These are phyloP conservation scores for Panurus biarmicus DNA, from an alignment of 2,113 vertebrate species.

Conservation along the genomic window DNA sequence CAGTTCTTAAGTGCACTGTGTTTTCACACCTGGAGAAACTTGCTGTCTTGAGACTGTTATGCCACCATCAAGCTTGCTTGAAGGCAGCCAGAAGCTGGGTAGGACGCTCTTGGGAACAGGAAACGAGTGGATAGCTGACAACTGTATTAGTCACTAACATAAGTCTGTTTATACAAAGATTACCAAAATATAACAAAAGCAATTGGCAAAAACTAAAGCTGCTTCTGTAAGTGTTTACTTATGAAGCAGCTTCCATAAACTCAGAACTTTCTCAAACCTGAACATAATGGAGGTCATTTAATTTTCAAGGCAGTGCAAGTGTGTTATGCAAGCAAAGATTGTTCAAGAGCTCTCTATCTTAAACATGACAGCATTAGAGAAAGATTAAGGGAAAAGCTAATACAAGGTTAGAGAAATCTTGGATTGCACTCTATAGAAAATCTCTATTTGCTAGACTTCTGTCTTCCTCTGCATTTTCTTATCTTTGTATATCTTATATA, in stretches of 20 bases:
- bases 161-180: neutral
- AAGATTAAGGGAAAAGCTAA: neutral
- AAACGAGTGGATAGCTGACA: accelerated
- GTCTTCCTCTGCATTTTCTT: neutral
- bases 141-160: neutral
- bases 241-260: neutral
- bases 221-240: neutral
- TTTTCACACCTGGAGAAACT: neutral
- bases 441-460: neutral
- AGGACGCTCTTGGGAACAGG: neutral
- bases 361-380: neutral
- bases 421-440: neutral
- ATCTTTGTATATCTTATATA: neutral
- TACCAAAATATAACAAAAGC: neutral
- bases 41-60: neutral
- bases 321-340: neutral
- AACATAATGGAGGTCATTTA: neutral
- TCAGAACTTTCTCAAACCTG: neutral
- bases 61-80: neutral
- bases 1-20: neutral
- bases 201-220: neutral
- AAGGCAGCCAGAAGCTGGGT: neutral
- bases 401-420: neutral
- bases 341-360: neutral
- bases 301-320: neutral